Evolutionary conservation across 2,888 invertebrate species (phyloP), one percentile per base, ranked within the genome.

Genomic region (Eueremaeus valkanovi): DNA sequence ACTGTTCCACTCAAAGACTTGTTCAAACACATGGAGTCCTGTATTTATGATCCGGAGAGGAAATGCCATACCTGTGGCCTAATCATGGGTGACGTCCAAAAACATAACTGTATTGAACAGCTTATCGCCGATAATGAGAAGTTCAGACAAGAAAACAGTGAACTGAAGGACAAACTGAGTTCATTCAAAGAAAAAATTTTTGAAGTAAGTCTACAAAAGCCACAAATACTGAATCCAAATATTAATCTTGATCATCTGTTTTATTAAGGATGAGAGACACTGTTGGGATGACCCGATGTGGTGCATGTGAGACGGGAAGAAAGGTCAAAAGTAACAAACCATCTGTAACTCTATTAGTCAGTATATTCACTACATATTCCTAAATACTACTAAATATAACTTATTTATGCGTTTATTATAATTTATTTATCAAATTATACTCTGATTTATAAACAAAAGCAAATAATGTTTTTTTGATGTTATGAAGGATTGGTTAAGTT

Each of bases 241-340:
- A 29, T n/a, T 31, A 29, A 29, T 42, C 3, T 42, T 68, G 1
- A n/a, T 36, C 5, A 6, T 5, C 42, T 40, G 5, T 68, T 68
- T 21, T 42, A 24, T 21, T 21, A 3, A 68, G 68, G 68, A 68
- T 13, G 68, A 68, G 33, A 68, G 68, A 42, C 42, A 68, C 24
- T 68, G 68, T 24, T 68, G 68, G 68, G 68, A 68, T 27, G 42
- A 68, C 27, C 68, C 68, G n/a, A 24, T 68, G 40, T 68, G 68
- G 68, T 68, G 68, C 27, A 40, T 68, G 40, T 68, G 24, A 68
- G 5, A 9, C 18, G 49, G 49, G n/a, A n/a, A n/a, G n/a, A n/a
- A n/a, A n/a, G n/a, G n/a, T 42, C n/a, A n/a, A n/a, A n/a, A n/a
- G n/a, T n/a, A n/a, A 8, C 36, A 36, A 8, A 36, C 11, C 36